phyloP scores from a whole-genome alignment of 1,140 invertebrate species.

The Frieseomelitta varia region DNA sequence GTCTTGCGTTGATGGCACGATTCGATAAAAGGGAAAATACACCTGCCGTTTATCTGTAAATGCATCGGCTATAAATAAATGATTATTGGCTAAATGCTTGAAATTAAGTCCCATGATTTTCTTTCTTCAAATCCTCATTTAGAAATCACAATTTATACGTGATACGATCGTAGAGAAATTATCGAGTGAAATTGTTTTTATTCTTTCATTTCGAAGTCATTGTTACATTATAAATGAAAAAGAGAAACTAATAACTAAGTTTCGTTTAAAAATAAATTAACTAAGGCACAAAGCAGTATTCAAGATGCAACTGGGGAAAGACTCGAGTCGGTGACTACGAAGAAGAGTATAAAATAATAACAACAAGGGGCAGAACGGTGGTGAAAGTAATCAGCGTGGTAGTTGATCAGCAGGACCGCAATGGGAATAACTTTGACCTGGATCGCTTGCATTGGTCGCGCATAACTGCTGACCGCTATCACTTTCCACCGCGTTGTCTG shows the following conservation, averaged over 20 bases:
- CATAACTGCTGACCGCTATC: constrained; percentile 71
- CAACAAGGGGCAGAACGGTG: constrained; percentile 8
- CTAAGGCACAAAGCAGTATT: too few relatives aligned
- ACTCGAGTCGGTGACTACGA: too few relatives aligned
- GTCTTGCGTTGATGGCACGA: constrained; percentile 7
- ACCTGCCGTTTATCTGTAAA: background rate
- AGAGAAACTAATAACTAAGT: background rate
- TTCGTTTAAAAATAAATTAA: background rate
- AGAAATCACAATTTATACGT: background rate
- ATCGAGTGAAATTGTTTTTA: too few relatives aligned
- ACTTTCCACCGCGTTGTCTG: constrained; percentile 53
- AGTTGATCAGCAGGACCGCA: constrained; percentile 56
- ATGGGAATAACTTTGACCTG: constrained; percentile 77
- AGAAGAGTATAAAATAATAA: too few relatives aligned
- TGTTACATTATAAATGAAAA: too few relatives aligned
- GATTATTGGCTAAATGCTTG: background rate
- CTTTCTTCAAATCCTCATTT: background rate
- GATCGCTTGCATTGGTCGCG: constrained; percentile 72
- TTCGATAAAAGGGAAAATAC: constrained; percentile 17
- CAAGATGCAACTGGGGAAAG: too few relatives aligned
- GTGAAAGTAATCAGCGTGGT: constrained; percentile 33
- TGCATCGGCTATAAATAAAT: constrained; percentile 7
- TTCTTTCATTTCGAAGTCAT: too few relatives aligned
- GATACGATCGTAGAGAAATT: background rate
- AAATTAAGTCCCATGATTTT: background rate